Conservation (phyloP, 2,888 invertebrate species). For the Antitype chi region DNA sequence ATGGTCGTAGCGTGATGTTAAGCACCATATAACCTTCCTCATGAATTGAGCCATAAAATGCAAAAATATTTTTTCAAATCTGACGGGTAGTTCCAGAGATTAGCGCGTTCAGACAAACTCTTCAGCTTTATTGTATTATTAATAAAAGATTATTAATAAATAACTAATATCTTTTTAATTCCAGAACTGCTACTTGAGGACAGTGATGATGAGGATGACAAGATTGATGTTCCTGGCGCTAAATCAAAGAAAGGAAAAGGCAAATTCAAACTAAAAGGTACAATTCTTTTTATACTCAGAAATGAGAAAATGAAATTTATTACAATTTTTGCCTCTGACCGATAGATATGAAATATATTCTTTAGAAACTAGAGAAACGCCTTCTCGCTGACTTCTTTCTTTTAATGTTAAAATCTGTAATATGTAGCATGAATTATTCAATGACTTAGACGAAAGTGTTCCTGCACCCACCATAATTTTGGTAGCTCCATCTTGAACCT, state of each 20-base stretch:
- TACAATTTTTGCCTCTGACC: background rate
- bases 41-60: too few relatives aligned
- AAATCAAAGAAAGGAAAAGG: slow-evolving; percentile 77
- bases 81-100: too few relatives aligned
- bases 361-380: background rate
- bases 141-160: too few relatives aligned
- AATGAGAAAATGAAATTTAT: background rate
- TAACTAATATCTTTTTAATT: slow-evolving; percentile 31
- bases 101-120: too few relatives aligned
- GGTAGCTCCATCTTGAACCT: background rate
- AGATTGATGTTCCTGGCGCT: slow-evolving; percentile 82
- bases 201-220: slow-evolving; percentile 85
- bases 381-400: background rate
- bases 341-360: background rate
- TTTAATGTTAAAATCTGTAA: background rate
- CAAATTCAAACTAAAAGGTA: slow-evolving; percentile 84
- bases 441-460: background rate
- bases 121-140: too few relatives aligned
- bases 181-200: slow-evolving; percentile 83
- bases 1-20: too few relatives aligned
- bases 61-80: too few relatives aligned
- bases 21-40: too few relatives aligned
- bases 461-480: background rate
- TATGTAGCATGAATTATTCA: background rate
- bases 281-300: background rate